A percentile compares a stretch with the other conserved stretches of the same genome.
phyloP scores from a whole-genome alignment of 1,140 invertebrate genomes.

The Parasteatoda tepidariorum region DNA sequence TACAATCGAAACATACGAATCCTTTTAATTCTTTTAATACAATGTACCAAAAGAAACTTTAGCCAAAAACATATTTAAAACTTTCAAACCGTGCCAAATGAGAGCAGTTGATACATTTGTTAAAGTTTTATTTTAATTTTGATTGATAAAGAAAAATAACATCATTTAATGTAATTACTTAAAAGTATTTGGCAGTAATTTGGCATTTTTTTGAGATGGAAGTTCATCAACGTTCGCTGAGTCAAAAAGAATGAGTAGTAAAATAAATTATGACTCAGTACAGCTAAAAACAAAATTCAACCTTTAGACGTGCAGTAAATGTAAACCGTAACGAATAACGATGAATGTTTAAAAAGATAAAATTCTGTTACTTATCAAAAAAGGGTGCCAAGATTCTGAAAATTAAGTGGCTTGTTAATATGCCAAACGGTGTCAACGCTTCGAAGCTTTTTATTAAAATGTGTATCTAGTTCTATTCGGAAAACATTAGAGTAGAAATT shows the following conservation, averaged over 20 bases:
- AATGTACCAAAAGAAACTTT: too few relatives aligned
- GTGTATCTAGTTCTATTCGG: too few relatives aligned
- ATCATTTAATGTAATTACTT: slow-evolving; percentile 24
- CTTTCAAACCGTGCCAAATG: not conserved
- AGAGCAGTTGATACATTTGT: too few relatives aligned
- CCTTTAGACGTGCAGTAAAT: not conserved
- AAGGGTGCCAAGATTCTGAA: slow-evolving; percentile 13
- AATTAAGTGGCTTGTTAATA: slow-evolving; percentile 3
- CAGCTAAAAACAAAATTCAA: not conserved
- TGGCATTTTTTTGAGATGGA: not conserved
- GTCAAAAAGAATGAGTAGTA: not conserved
- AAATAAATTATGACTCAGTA: not conserved
- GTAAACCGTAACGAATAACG: slow-evolving; percentile 5
- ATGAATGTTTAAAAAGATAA: slow-evolving; percentile 31
- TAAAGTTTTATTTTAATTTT: too few relatives aligned
- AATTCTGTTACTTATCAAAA: slow-evolving; percentile 30
- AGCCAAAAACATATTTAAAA: too few relatives aligned
- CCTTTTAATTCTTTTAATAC: too few relatives aligned
- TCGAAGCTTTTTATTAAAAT: too few relatives aligned
- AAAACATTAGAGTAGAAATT: too few relatives aligned
- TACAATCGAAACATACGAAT: too few relatives aligned
- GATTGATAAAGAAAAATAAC: not conserved
- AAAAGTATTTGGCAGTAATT: slow-evolving; percentile 28
- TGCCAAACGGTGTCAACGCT: slow-evolving; percentile 4
- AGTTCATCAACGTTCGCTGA: slow-evolving; percentile 7